These are phyloP conservation scores for Synergus umbraculus DNA, from an alignment of 2,888 invertebrate species.

Conservation along the genomic window DNA sequence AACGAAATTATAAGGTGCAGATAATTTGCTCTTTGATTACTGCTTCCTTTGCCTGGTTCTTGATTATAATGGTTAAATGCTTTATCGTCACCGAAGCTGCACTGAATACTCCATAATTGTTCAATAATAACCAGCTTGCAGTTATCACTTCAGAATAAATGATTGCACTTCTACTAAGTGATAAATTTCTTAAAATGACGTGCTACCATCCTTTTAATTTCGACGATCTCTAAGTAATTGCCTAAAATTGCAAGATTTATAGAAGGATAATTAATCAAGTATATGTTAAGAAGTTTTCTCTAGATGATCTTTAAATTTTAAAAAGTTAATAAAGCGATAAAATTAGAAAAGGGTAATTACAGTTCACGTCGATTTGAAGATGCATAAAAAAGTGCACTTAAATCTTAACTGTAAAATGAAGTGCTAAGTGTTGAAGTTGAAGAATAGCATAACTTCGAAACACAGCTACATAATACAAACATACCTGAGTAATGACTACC, in stretches of 20 bases:
- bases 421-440: conserved; percentile 30
- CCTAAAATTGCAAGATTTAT: background rate
- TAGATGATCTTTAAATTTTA: background rate
- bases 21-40: conserved; percentile 30
- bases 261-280: background rate
- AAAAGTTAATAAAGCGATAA: background rate
- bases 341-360: conserved; percentile 12
- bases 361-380: background rate
- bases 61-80: conserved; percentile 26
- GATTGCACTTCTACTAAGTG: background rate
- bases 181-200: background rate
- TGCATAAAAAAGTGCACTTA: conserved; percentile 3
- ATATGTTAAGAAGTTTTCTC: background rate
- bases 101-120: conserved; percentile 24
- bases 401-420: conserved; percentile 37
- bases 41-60: conserved; percentile 14
- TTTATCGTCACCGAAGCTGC: conserved; percentile 28
- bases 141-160: conserved; percentile 14
- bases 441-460: conserved; percentile 30
- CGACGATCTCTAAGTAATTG: too few relatives aligned
- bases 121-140: background rate
- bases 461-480: conserved; percentile 38
- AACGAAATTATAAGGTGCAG: conserved; percentile 32
- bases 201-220: background rate
- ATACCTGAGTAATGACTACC: conserved; percentile 39